Base-by-base conservation (phyloP, 1,140 invertebrate genomes). In the Belonocnema kinseyi region DNA sequence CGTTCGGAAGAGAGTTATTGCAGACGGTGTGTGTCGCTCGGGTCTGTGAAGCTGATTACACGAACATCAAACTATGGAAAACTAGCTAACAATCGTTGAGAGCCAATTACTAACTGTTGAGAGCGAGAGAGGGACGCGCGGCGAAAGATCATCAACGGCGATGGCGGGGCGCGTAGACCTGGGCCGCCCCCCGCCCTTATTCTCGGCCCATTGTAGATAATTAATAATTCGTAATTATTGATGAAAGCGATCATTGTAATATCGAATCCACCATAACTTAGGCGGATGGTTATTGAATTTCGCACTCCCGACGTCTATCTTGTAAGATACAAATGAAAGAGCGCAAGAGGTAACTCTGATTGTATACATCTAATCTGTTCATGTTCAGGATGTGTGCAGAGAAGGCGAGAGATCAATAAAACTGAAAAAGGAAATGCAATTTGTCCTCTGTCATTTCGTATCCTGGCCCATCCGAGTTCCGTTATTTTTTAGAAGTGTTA, bases 191-290 rank as follows among this genome's bases (percentile, higher is more conserved):
- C 88, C 87, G 87, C 90, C 89, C 87, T 89, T 87, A 88, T 80
- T 85, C 85, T 91, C 90, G 90, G 90, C 90, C 90, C 90, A 85
- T 91, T 92, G 90, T 92, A 92, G 90, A 92, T 91, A 91, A 90
- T 89, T 90, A 87, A 83, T 84, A 78, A 87, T 82, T 83, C 83
- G 81, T 87, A 85, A 86, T 80, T 73, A 80, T 82, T 82, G 82
- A 85, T 81, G 82, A 85, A 82, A 77, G 54, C 70, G 76, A 85
- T 86, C 83, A 88, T 86, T 81, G 79, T 46, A 74, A 21, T 21
- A 84, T 83, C 74, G 80, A 66, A 73, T 85, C 82, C 82, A 85
- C 82, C 84, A 58, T 61, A 82, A 81, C 82, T 90, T 82, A 79
- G 78, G 74, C 85, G 84, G 83, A 79, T 61, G 53, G 76, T 80